phyloP scores from a whole-genome alignment of 2,113 vertebrate species.

The Austrofundulus limnaeus region DNA sequence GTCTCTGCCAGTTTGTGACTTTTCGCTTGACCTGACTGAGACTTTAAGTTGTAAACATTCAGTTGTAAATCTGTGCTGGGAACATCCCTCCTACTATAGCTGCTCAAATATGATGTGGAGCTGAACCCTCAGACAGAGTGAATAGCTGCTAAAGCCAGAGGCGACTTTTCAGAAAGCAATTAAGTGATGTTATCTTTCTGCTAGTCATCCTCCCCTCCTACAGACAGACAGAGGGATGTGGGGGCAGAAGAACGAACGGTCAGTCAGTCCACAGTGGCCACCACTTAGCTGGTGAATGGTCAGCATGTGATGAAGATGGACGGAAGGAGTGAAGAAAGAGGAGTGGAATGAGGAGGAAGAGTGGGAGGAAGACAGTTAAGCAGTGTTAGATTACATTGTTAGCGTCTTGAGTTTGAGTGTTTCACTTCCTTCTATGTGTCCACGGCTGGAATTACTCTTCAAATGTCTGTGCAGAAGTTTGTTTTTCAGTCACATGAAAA shows the following conservation, averaged over 20 bases:
- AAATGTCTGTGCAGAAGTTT: neutral
- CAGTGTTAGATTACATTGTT: constrained; percentile 34
- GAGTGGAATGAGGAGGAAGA: constrained; percentile 8
- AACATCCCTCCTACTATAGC: neutral
- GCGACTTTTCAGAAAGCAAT: constrained; percentile 33
- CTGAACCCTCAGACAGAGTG: neutral
- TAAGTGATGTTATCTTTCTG: constrained; percentile 53
- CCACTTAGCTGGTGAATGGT: constrained; percentile 41
- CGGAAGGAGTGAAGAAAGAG: constrained; percentile 4
- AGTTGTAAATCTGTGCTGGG: neutral
- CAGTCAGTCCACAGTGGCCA: constrained; percentile 49
- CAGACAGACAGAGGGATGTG: constrained; percentile 20
- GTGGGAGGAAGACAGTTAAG: constrained; percentile 9
- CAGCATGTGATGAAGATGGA: constrained; percentile 17
- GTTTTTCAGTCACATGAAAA: neutral
- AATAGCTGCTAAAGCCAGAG: constrained; percentile 1
- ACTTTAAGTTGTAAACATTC: too few relatives aligned
- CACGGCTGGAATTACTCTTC: neutral
- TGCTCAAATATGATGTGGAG: neutral
- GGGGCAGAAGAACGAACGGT: constrained; percentile 29
- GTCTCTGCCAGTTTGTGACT: neutral
- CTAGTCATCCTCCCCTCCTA: constrained; percentile 9
- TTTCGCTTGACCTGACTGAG: too few relatives aligned
- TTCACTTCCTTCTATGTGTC: constrained; percentile 19
- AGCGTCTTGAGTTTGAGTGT: constrained; percentile 23